phyloP scores from a whole-genome alignment of 1,140 invertebrate species.

The Dufourea novaeangliae region DNA sequence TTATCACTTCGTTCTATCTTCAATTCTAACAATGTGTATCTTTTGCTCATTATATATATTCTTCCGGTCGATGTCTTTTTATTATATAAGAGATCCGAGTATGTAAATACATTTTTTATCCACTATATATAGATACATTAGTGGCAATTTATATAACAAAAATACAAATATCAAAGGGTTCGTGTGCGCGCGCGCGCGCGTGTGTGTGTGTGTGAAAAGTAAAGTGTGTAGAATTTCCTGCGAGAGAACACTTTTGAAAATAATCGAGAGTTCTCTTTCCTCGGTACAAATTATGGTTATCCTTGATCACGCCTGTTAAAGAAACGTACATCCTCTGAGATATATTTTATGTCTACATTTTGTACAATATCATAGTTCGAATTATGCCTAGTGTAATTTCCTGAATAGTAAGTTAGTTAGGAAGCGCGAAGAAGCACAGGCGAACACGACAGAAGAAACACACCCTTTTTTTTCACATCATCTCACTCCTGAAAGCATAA shows the following conservation, averaged over 20 bases:
- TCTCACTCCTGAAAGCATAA: slow-evolving; percentile 28
- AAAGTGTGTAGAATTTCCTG: not conserved
- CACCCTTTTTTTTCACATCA: slow-evolving; percentile 10
- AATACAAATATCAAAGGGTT: no score
- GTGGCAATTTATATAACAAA: no score
- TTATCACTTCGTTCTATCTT: no score
- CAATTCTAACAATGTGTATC: no score
- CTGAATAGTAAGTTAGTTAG: slow-evolving; percentile 35
- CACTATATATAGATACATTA: no score
- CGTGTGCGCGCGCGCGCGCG: no score
- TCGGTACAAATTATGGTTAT: not conserved
- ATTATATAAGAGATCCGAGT: no score
- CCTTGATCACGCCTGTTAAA: slow-evolving; percentile 5
- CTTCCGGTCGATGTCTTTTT: no score
- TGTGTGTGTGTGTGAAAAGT: not conserved
- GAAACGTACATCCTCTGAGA: slow-evolving; percentile 40
- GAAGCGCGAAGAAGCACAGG: slow-evolving; percentile 54
- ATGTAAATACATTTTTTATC: no score
- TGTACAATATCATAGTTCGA: slow-evolving; percentile 55
- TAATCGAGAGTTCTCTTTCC: no score
- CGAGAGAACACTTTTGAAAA: not conserved
- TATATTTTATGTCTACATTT: slow-evolving; percentile 55
- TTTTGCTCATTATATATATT: no score
- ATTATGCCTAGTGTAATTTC: slow-evolving; percentile 39
- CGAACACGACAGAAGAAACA: slow-evolving; percentile 23